These are phyloP conservation scores for Malurus elegans DNA, from an alignment of 2,113 vertebrate species.

Conservation along the genomic window DNA sequence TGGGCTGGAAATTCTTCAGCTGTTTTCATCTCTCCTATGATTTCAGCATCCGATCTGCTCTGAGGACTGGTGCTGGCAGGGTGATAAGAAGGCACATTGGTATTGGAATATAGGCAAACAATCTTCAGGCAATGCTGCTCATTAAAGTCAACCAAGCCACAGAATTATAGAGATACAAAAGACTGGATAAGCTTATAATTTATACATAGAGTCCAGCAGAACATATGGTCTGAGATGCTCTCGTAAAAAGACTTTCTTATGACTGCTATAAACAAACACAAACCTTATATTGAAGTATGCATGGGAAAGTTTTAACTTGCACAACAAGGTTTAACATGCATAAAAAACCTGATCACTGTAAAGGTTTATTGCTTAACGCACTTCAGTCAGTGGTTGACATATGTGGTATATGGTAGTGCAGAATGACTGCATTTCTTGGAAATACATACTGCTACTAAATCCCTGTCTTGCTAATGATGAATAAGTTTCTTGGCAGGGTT, in stretches of 20 bases:
- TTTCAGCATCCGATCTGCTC: slow-evolving; percentile 47
- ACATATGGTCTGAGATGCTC: background rate
- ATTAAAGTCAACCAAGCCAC: background rate
- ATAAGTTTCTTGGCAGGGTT: background rate
- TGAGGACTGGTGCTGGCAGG: slow-evolving; percentile 29
- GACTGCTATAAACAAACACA: background rate
- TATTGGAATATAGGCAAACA: background rate
- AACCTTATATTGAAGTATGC: background rate
- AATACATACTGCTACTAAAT: background rate
- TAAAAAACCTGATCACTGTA: background rate
- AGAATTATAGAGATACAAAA: background rate
- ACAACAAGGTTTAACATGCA: background rate
- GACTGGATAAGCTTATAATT: background rate
- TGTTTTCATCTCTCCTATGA: slow-evolving; percentile 65
- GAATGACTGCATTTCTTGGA: background rate
- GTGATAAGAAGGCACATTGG: background rate
- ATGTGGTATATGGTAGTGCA: background rate
- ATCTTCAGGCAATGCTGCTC: background rate
- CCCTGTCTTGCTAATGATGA: background rate
- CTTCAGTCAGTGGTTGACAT: background rate
- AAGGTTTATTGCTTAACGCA: background rate
- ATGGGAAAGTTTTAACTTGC: background rate
- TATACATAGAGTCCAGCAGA: background rate
- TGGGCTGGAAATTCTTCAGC: slow-evolving; percentile 79
- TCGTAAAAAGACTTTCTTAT: background rate